phyloP scores from a whole-genome alignment of 2,113 vertebrate genomes.

The Irena cyanogastra region DNA sequence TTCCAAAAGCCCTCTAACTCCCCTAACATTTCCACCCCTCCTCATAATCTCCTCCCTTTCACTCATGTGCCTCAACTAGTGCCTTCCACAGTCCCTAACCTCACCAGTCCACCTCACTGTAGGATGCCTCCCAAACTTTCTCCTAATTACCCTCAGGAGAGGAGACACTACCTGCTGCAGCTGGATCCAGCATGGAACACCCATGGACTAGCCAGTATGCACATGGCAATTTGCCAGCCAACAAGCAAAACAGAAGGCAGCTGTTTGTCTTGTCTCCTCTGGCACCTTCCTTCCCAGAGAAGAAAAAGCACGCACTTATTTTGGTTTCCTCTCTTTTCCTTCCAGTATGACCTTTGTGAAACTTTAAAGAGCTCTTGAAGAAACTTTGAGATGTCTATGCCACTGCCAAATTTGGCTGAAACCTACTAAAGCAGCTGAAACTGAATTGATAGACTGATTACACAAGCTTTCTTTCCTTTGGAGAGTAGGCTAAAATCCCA shows the following conservation, averaged over 20 bases:
- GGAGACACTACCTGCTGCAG: background rate
- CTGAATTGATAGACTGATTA: conserved; percentile 40
- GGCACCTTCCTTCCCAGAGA: background rate
- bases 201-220: background rate
- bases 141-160: background rate
- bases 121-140: background rate
- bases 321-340: background rate
- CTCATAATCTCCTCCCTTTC: background rate
- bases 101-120: background rate
- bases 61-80: background rate
- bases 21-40: background rate
- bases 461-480: conserved; percentile 33
- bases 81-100: background rate
- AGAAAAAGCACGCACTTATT: background rate
- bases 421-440: conserved; percentile 2
- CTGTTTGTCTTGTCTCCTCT: background rate
- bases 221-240: background rate
- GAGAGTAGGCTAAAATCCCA: conserved; percentile 58
- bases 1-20: background rate
- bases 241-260: background rate
- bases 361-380: background rate
- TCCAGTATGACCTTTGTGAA: background rate
- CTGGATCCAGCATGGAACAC: background rate
- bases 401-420: conserved; percentile 4
- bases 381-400: background rate